A percentile compares a stretch with the other conserved stretches of the same genome.
These are phyloP conservation scores for Sarcophaga carnaria DNA, from an alignment of 2,888 invertebrate genomes.

Conservation along the genomic window DNA sequence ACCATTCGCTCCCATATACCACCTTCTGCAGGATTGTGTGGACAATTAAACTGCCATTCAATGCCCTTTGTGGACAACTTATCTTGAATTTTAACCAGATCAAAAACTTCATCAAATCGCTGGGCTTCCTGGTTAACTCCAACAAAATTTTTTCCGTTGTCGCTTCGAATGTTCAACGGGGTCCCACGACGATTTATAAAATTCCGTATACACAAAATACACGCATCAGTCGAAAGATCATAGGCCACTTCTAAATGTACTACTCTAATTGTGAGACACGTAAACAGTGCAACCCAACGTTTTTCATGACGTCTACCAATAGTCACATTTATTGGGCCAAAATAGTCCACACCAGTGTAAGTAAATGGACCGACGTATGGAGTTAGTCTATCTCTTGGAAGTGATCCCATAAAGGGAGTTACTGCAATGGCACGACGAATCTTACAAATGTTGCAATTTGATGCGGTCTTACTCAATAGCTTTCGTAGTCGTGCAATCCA, in stretches of 20 bases:
- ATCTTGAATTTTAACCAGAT: slow-evolving; percentile 3
- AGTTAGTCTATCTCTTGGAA: slow-evolving; percentile 62
- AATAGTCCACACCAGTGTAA: slow-evolving; percentile 70
- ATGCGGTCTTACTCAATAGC: slow-evolving; percentile 20
- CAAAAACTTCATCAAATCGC: slow-evolving; percentile 7
- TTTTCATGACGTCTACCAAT: slow-evolving; percentile 68
- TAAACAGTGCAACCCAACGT: slow-evolving; percentile 60
- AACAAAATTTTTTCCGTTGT: slow-evolving; percentile 30
- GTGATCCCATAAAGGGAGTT: slow-evolving; percentile 62
- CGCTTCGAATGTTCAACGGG: slow-evolving; percentile 14
- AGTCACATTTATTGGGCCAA: slow-evolving; percentile 67
- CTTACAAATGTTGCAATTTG: slow-evolving; percentile 48
- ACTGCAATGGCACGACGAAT: slow-evolving; percentile 34
- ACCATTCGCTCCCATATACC: slow-evolving; percentile 36
- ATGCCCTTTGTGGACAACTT: slow-evolving; percentile 14
- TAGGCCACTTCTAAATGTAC: slow-evolving; percentile 18
- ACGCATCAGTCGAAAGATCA: slow-evolving; percentile 29
- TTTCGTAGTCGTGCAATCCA: slow-evolving; percentile 36
- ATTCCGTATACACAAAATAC: slow-evolving; percentile 22
- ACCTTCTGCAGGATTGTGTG: slow-evolving; percentile 4
- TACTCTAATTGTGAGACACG: background rate
- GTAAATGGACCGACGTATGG: slow-evolving; percentile 67
- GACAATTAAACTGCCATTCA: slow-evolving; percentile 19
- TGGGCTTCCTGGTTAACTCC: slow-evolving; percentile 2
- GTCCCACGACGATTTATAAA: slow-evolving; percentile 24